Evolutionary conservation across 2,797 vertebrate species (phyloP).

Genomic region (Ceryle rudis): DNA sequence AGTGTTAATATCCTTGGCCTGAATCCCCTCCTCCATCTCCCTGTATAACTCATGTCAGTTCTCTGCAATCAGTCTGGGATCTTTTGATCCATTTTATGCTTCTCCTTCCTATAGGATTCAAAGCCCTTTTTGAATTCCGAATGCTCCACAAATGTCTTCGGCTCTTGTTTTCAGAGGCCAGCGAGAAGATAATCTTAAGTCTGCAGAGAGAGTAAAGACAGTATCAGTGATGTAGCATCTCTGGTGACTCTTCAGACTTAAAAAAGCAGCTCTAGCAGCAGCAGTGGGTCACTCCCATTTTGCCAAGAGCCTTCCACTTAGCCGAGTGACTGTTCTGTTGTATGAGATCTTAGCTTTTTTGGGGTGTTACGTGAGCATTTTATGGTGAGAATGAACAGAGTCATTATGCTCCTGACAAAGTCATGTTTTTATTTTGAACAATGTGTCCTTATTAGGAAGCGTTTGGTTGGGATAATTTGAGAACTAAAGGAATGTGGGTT

Average conservation of each 20-base stretch:
- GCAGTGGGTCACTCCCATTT: not conserved
- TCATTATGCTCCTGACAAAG: not conserved
- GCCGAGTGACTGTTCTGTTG: not conserved
- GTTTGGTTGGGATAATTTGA: constrained; percentile 38
- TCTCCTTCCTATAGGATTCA: not conserved
- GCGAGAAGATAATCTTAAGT: not conserved
- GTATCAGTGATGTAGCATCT: not conserved
- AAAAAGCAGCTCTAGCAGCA: not conserved
- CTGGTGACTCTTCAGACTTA: not conserved
- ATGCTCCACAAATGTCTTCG: not conserved
- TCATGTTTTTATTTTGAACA: constrained; percentile 17
- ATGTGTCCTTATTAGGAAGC: not conserved
- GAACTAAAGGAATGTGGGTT: constrained; percentile 44
- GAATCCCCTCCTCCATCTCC: not conserved
- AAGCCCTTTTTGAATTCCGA: not conserved
- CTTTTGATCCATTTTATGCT: not conserved
- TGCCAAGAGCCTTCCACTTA: not conserved
- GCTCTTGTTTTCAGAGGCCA: not conserved
- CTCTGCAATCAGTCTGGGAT: not conserved
- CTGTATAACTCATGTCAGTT: not conserved
- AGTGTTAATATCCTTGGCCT: not conserved
- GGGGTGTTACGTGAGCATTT: not conserved
- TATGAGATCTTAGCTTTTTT: not conserved
- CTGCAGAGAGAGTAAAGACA: not conserved
- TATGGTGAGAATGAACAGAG: not conserved